Base-by-base conservation (phyloP, 92 coral and sea anemone species). In the Chrysogorgia sp. region DNA sequence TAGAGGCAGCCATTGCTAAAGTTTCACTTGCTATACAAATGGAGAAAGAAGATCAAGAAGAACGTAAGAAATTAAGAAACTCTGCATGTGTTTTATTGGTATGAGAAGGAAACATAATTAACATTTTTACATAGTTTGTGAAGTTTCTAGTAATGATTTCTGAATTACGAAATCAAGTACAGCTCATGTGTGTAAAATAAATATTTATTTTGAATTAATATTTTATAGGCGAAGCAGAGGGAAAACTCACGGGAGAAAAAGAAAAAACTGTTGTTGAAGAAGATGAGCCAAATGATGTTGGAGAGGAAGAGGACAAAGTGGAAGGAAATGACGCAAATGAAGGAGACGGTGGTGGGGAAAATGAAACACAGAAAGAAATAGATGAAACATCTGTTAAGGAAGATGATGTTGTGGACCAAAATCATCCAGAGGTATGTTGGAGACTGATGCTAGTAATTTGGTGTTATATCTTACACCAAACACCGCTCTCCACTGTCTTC, bases 1-100 rank as follows among this genome's bases (percentile, higher is more conserved):
- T 85, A 22, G 92, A 91, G 80, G 83, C 92, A 3, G 96, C 98
- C 32, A 91, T 91, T 20, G 82, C 93, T 50, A 93, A 88, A 91
- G 92, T 93, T 32, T 91, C 90, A 32, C 87, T 88, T 9, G 86
- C 83, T 1, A 61, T 67, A 26, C 98, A 93, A 63, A 74, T 82
- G 4, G 75, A 83, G 45, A 85, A 78, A 79, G 81, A 81, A 26
- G 93, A 86, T 40, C 90, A 83, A 4, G 96, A 93, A 21, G 89
- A 90, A 60, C 41, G 96, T 91, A 81, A 80, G 89, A 63, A 57
- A 13, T 56, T 10, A 78, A 32, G 20, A 63, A 17, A 31, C 3
- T 32, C 35, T 35, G 40, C 17, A 34, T 26, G 30, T 34, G 22
- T 26, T 64, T 58, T 58, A 12, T 58, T 28, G n/a, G n/a, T n/a